Conservation (phyloP, 2,113 vertebrate species). For the Anoplopoma fimbria region DNA sequence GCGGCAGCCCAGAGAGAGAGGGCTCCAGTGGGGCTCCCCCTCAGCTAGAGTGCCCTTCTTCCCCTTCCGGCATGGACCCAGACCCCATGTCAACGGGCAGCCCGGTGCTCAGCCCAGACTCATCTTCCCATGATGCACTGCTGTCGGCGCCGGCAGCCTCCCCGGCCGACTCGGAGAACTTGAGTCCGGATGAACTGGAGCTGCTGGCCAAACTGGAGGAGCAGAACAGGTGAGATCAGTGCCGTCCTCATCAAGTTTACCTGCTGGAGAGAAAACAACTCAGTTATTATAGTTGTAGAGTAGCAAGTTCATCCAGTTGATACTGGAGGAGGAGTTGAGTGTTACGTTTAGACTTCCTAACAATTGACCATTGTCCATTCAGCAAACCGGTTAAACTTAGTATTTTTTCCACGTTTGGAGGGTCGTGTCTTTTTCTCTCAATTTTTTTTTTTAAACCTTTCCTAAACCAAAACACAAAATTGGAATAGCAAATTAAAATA, state of each 20-base stretch:
- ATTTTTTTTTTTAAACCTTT: not conserved
- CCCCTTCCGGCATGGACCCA: slow-evolving; percentile 75
- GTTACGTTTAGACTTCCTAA: not conserved
- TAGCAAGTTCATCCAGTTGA: not conserved
- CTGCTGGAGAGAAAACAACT: not conserved
- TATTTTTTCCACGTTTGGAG: not conserved
- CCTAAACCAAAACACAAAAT: too few species aligned
- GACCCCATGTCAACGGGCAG: slow-evolving; percentile 86
- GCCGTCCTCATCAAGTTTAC: not conserved
- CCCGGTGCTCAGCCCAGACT: slow-evolving; percentile 92
- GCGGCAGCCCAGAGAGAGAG: slow-evolving; percentile 82
- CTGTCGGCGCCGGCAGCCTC: slow-evolving; percentile 87
- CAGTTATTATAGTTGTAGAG: not conserved
- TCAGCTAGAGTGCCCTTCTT: slow-evolving; percentile 81
- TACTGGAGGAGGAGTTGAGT: not conserved
- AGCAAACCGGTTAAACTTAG: not conserved
- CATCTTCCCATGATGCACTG: slow-evolving; percentile 89
- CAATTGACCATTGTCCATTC: not conserved
- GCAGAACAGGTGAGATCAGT: slow-evolving; percentile 89
- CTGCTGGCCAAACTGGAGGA: slow-evolving; percentile 97
- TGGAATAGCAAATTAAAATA: not conserved
- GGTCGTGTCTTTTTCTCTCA: not conserved
- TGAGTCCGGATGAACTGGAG: slow-evolving; percentile 95
- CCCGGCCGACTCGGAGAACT: slow-evolving; percentile 92
- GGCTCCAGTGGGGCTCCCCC: slow-evolving; percentile 55